Conservation (phyloP, 2,113 vertebrate genomes). For the Chaetura pelagica region DNA sequence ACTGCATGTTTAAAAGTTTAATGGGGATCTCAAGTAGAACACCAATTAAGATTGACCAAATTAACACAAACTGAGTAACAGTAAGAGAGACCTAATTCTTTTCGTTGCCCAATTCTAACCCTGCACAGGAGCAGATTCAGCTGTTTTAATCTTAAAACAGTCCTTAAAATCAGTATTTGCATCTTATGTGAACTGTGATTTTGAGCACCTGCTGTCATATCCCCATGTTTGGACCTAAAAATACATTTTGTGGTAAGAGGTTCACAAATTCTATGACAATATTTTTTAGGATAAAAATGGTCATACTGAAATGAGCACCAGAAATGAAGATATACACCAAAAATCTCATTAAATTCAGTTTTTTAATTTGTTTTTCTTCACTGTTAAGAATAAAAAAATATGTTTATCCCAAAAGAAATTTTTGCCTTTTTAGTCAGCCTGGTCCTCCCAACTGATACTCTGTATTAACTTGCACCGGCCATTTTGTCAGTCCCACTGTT, state of each 20-base stretch:
- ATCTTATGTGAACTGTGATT: neutral
- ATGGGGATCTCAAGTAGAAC: neutral
- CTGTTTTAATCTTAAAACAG: neutral
- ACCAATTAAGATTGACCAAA: neutral
- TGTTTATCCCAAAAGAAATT: neutral
- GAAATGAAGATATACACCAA: neutral
- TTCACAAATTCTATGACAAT: neutral
- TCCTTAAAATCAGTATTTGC: neutral
- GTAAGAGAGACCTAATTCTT: neutral
- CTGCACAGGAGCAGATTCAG: accelerated
- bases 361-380: neutral
- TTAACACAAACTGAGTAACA: neutral
- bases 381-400: neutral
- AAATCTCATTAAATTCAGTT: neutral
- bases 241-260: neutral
- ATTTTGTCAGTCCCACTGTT: neutral
- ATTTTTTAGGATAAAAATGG: neutral
- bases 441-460: neutral
- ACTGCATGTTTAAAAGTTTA: neutral
- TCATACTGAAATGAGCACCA: neutral
- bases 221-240: neutral
- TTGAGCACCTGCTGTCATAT: neutral
- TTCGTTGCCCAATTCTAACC: neutral
- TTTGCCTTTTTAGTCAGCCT: neutral
- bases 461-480: neutral